phyloP scores from a whole-genome alignment of 2,888 invertebrate genomes.

The Danaus chrysippus region DNA sequence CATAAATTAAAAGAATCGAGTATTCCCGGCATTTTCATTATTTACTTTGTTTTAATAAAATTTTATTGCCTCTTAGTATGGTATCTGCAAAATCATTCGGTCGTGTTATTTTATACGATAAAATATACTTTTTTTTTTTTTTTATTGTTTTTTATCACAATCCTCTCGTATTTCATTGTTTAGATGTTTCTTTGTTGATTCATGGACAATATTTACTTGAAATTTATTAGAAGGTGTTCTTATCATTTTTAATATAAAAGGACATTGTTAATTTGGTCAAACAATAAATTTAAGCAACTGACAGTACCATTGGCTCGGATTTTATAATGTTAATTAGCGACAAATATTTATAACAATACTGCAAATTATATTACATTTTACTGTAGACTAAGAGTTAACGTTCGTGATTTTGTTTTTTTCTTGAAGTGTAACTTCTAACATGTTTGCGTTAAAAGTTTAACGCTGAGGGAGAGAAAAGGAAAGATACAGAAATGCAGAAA shows the following conservation, averaged over 20 bases:
- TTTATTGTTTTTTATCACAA: no score
- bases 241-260: no score
- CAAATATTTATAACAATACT: background rate
- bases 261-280: no score
- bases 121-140: background rate
- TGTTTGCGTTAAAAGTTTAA: no score
- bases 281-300: background rate
- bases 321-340: background rate
- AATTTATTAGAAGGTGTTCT: no score
- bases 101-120: slow-evolving; percentile 8
- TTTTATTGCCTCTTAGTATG: slow-evolving; percentile 26
- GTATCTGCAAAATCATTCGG: slow-evolving; percentile 26
- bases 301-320: background rate
- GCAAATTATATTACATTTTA: slow-evolving; percentile 16
- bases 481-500: no score
- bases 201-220: no score
- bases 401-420: background rate
- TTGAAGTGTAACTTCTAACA: background rate
- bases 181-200: no score
- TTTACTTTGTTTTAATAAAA: slow-evolving; percentile 37
- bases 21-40: slow-evolving; percentile 34
- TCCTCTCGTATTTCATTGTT: no score
- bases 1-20: slow-evolving; percentile 39
- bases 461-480: no score
- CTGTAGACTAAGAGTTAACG: slow-evolving; percentile 18